A percentile compares a stretch with the other conserved stretches of the same genome.
Evolutionary conservation across 2,113 vertebrate species (phyloP).

Genomic region (Orycteropus afer): DNA sequence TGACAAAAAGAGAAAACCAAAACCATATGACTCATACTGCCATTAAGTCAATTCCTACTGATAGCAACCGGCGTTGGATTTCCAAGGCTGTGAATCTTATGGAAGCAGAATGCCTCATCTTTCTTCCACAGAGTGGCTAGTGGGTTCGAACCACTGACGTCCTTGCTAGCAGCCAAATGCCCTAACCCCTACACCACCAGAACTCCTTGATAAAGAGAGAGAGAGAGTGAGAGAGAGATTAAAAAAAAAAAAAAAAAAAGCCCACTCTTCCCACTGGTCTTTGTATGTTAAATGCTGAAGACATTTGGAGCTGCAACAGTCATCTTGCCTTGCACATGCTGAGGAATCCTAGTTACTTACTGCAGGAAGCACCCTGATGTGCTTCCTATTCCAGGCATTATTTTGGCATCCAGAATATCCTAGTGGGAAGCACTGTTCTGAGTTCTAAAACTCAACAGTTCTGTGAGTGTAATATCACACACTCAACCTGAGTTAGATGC

Average conservation of each 20-base stretch:
- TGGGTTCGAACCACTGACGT: too few species aligned
- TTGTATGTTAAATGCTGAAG: not conserved
- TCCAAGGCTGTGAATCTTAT: too few species aligned
- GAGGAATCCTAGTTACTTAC: not conserved
- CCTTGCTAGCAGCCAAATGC: too few species aligned
- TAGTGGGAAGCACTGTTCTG: not conserved
- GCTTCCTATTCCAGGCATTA: not conserved
- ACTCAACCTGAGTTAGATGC: constrained; percentile 15
- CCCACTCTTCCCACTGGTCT: not conserved
- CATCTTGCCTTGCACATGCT: not conserved
- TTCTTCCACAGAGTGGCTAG: too few species aligned
- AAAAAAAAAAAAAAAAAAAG: not conserved
- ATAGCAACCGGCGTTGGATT: too few species aligned
- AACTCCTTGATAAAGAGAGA: too few species aligned
- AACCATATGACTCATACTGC: too few species aligned
- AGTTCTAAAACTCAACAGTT: not conserved
- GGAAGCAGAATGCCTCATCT: too few species aligned
- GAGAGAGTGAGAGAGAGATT: too few species aligned
- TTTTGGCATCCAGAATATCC: not conserved
- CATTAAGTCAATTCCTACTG: too few species aligned
- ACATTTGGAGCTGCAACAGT: not conserved
- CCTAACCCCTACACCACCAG: too few species aligned
- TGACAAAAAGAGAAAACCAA: not conserved
- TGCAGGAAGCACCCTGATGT: not conserved
- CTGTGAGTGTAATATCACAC: not conserved